A percentile compares a stretch with the other conserved stretches of the same genome.
Evolutionary conservation across 2,113 vertebrate genomes (phyloP).

Genomic region (Carassius carassius): DNA sequence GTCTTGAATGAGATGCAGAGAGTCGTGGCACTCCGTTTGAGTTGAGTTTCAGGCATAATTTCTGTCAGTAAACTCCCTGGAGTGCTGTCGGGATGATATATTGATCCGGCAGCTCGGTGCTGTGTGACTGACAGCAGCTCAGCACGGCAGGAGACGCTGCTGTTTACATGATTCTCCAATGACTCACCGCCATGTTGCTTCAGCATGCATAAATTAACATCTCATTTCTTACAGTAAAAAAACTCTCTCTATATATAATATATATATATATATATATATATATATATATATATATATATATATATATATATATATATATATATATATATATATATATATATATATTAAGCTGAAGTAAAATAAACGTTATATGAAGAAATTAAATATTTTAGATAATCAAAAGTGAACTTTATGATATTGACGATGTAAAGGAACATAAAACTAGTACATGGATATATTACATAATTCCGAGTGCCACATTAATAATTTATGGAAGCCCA

Average conservation of each 20-base stretch:
- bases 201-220: constrained; percentile 8
- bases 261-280: too few species aligned
- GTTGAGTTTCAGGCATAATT: constrained; percentile 11
- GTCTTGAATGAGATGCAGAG: constrained; percentile 11
- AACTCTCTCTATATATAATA: neutral
- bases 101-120: constrained; percentile 2
- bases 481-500: too few species aligned
- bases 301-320: too few species aligned
- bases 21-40: neutral
- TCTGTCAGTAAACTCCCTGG: constrained; percentile 12
- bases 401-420: too few species aligned
- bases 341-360: too few species aligned
- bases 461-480: too few species aligned
- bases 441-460: too few species aligned
- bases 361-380: neutral
- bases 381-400: neutral
- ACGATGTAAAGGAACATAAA: too few species aligned
- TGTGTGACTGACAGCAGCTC: constrained; percentile 11
- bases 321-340: too few species aligned
- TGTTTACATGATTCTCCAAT: constrained; percentile 26
- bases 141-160: neutral
- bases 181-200: neutral
- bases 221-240: neutral
- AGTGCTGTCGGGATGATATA: neutral
- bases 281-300: too few species aligned